Base-by-base conservation (phyloP, 1,140 invertebrate genomes). In the Apis laboriosa region DNA sequence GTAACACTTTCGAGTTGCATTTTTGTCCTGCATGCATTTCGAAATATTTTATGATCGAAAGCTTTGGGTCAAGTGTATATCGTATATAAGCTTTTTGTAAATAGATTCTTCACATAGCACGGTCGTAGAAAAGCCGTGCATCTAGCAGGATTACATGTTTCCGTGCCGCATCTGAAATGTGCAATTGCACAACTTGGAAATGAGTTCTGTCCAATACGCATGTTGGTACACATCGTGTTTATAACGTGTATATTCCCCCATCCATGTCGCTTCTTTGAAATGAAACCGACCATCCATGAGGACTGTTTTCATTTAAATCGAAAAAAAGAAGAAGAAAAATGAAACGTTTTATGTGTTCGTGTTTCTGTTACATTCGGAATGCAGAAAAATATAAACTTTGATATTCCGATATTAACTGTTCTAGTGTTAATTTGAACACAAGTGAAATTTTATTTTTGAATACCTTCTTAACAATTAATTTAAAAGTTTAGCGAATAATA, bases 121-220 rank as follows among this genome's bases (percentile, higher is more conserved):
- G 19, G 8, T 55, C 60, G 56, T 28, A 63, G 84, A 56, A 56
- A 68, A 58, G 12, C 51, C 67, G 61, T 74, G 67, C 56, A 8
- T 9, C 51, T 60, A 64, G 70, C 76, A 76, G 73, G 68, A 87
- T 84, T 84, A 80, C 74, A 21, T n/a, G 63, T 64, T 77, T 51
- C 24, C 84, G 66, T 68, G 70, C 73, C 61, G 72, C 77, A 86
- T 88, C 84, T 86, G 76, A 66, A 80, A 60, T 71, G 72, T 63
- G 71, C 85, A 88, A 89, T 89, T 86, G 86, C 84, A 80, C 86
- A 89, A 89, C 87, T 89, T 89, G 79, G 70, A 83, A 88, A 89
- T 83, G 85, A 88, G 82, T 70, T 64, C 68, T 71, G 83, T 78
- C 68, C 28, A 66, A 78, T 77, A 73, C 63, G 82, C 77, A 55